Evolutionary conservation across 1,140 invertebrate genomes (phyloP), one percentile per base, ranked within the genome.

Genomic region (Atta cephalotes): DNA sequence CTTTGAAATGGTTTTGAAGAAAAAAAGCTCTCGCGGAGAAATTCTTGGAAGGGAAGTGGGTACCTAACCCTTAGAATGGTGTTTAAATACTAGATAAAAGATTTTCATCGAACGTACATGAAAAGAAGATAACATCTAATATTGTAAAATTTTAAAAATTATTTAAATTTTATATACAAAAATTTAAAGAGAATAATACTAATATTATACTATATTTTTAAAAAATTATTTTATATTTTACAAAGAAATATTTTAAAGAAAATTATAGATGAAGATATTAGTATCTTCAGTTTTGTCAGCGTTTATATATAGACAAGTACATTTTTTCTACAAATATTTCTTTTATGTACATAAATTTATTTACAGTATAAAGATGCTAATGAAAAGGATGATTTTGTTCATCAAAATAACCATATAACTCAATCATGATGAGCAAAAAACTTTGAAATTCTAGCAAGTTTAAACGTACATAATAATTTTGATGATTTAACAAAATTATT

Each of bases 81-180:
- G 35, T 78, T 49, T 78, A n/a, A 65, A 78, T 60, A 10, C 18
- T 78, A 78, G 62, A 79, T 18, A 49, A 79, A 39, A 21, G 21
- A 21, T 78, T 65, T 65, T 49, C 77, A 7, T 60, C 39, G 10
- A 16, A 31, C 35, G 9, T 14, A 21, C 16, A 21, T 4, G 6
- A 12, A 49, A 49, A 49, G 14, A 14, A 14, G 45, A 31, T 14
- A 31, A 16, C 14, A 16, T 25, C 0, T 25, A 7, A 6, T 21
- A 21, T 10, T 68, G 14, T 49, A 45, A 45, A 45, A 45, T 68
- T 45, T 10, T 6, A 60, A 51, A 51, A 25, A 14, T 77, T n/a
- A 45, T 35, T 56, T 18, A 12, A 62, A 62, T 21, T 1, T 12
- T 72, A 12, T 53, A 35, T 68, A 21, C 65, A 16, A 31, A 31